Evolutionary conservation across 2,888 invertebrate species (phyloP).

Genomic region (Dryococelus australis): DNA sequence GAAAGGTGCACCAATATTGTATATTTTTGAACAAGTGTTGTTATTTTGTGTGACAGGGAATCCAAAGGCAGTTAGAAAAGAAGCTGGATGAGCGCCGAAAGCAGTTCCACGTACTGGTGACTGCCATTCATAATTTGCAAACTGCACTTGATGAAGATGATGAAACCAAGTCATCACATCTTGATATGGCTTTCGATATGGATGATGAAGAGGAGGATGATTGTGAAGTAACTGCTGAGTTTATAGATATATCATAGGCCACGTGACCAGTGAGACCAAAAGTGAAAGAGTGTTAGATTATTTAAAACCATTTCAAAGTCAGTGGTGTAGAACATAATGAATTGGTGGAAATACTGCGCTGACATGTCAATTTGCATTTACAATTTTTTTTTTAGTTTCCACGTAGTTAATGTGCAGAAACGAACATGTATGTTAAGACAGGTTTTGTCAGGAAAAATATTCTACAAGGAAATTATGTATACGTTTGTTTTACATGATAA

Average conservation of each 20-base stretch:
- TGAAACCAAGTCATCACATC: slow-evolving; percentile 41
- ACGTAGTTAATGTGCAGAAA: too few relatives aligned
- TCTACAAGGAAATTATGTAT: too few relatives aligned
- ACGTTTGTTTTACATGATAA: too few relatives aligned
- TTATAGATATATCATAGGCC: slow-evolving; percentile 18
- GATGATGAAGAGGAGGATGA: background rate
- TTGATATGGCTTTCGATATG: slow-evolving; percentile 44
- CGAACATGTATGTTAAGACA: too few relatives aligned
- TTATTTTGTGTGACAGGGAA: slow-evolving; percentile 63
- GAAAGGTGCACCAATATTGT: background rate
- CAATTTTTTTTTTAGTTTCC: too few relatives aligned
- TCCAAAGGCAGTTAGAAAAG: slow-evolving; percentile 75
- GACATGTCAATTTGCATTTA: too few relatives aligned
- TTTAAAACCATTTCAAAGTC: too few relatives aligned
- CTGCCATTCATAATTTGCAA: slow-evolving; percentile 86
- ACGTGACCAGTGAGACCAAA: background rate
- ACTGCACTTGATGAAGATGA: slow-evolving; percentile 73
- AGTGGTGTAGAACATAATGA: too few relatives aligned
- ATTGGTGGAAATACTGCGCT: too few relatives aligned
- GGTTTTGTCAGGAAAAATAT: too few relatives aligned
- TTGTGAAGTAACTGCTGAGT: background rate
- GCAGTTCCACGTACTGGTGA: slow-evolving; percentile 88
- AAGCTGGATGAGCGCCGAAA: slow-evolving; percentile 84
- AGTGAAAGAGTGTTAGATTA: too few relatives aligned
- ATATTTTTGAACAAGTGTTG: background rate